Evolutionary conservation across 2,113 vertebrate species (phyloP).

Genomic region (Saguinus imperator): DNA sequence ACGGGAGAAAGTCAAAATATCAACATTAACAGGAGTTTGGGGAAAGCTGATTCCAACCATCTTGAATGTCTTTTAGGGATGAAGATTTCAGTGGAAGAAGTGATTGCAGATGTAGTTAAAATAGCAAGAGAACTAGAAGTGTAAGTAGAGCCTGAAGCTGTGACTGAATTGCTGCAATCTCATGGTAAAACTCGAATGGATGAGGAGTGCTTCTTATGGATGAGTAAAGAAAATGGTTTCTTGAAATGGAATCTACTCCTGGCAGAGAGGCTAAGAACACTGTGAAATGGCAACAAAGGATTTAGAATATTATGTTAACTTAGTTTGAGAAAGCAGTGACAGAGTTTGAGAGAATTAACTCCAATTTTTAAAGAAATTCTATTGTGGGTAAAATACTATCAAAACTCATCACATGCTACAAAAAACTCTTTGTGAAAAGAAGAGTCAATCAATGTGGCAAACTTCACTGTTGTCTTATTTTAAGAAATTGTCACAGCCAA

Average conservation of each 20-base stretch:
- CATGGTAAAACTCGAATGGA: not conserved
- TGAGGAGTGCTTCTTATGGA: not conserved
- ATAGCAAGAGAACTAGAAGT: not conserved
- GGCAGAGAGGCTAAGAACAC: not conserved
- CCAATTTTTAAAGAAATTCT: not conserved
- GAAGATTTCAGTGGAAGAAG: not conserved
- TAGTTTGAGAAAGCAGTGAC: not conserved
- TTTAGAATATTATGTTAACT: not conserved
- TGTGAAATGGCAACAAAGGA: not conserved
- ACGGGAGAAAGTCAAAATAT: not conserved
- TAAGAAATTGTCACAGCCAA: not conserved
- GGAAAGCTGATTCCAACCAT: not conserved
- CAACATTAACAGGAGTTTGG: not conserved
- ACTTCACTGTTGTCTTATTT: not conserved
- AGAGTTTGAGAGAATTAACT: not conserved
- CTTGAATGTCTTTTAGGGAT: not conserved
- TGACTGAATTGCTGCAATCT: not conserved
- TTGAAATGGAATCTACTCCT: not conserved
- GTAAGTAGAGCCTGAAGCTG: not conserved
- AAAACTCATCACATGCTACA: not conserved
- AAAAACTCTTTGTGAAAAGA: not conserved
- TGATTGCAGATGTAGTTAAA: not conserved
- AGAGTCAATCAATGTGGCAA: not conserved
- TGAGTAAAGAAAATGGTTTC: not conserved
- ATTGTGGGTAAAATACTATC: not conserved